Base-by-base conservation (phyloP, 2,797 vertebrate genomes). In the Propithecus deckenii region DNA sequence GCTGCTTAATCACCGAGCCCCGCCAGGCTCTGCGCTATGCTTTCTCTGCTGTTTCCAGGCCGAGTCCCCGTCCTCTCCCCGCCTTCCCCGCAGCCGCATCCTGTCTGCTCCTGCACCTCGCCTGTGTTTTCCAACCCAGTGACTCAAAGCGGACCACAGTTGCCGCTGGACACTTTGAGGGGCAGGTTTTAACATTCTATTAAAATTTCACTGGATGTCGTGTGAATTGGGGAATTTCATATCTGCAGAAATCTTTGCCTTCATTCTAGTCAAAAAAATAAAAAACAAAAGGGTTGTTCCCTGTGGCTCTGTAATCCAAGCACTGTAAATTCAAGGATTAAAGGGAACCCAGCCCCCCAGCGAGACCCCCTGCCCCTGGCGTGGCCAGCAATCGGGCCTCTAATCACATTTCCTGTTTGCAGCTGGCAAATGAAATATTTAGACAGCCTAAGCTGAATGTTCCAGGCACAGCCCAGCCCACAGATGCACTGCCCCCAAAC, bases 31-130 rank as follows among this genome's bases (percentile, higher is more conserved):
- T 28, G 5, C 11, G 9, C 46, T 75, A 52, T 13, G 30, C 3
- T 41, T 22, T n/a, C 28, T 17, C 17, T 4, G 0, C 11, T 14
- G 14, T 22, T 28, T 50, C 41, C 32, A 1, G 38, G n/a, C 2
- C 5, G 0, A 22, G 32, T 20, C 41, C 22, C 12, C 11, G 28
- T 23, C 32, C 9, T 14, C 12, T 12, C 46, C 55, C 32, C 59
- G 4, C 18, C 3, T 3, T 11, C 23, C 65, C 81, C 17, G 6
- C 0, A 0, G 15, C 5, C 0, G 0, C 0, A 0, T 3, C 67
- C 43, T 7, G 3, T 48, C 52, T 74, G 6, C 63, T 57, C 57
- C 32, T 48, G 18, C 1, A n/a, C 28, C n/a, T 25, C 55, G 46
- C 30, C 25, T 35, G 32, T n/a, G 65, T 38, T 75, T 83, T 55